phyloP scores from a whole-genome alignment of 1,140 invertebrate genomes.

The Drosophila melanica region DNA sequence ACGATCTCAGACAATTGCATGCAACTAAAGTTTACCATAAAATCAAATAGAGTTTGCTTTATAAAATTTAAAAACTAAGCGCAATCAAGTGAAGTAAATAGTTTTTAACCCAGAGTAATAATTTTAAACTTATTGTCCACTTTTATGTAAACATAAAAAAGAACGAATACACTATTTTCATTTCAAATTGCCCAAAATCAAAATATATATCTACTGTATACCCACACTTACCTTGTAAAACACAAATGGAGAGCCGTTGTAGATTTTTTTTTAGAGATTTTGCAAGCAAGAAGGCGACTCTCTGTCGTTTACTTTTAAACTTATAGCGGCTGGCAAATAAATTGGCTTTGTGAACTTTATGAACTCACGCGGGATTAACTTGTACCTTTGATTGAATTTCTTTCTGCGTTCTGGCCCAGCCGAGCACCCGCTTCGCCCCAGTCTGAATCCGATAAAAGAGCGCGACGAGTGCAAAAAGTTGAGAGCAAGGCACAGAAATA shows the following conservation, averaged over 20 bases:
- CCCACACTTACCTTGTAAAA: neutral
- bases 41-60: constrained; percentile 1
- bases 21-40: neutral
- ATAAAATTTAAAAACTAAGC: neutral
- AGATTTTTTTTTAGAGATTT: constrained; percentile 6
- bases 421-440: constrained; percentile 32
- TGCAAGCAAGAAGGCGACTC: constrained; percentile 10
- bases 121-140: neutral
- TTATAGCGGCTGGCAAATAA: constrained; percentile 64
- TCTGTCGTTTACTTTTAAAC: constrained; percentile 41
- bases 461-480: constrained; percentile 25
- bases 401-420: constrained; percentile 49
- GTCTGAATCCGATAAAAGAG: constrained; percentile 70
- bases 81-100: neutral
- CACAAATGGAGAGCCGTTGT: constrained; percentile 47
- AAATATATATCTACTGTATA: neutral
- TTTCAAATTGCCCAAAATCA: neutral
- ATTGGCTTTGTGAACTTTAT: constrained; percentile 80
- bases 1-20: constrained; percentile 6
- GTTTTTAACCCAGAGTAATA: neutral
- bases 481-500: constrained; percentile 5
- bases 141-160: no score
- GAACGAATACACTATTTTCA: no score
- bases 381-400: constrained; percentile 83
- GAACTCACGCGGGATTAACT: constrained; percentile 82